Base-by-base conservation (phyloP, 2,888 invertebrate genomes). In the Myopa testacea region DNA sequence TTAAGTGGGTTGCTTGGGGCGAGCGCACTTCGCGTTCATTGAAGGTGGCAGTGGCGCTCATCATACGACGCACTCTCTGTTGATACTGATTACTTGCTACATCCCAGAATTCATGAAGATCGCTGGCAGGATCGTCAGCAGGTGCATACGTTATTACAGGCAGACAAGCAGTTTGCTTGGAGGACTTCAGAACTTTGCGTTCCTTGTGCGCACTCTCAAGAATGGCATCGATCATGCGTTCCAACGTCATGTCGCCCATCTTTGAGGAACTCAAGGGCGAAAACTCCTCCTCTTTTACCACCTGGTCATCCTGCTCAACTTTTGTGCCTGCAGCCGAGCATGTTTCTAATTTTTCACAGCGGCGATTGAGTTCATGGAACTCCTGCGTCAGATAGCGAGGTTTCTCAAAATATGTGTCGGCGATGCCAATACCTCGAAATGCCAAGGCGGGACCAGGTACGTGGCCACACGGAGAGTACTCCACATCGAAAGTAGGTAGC, bases 221-320 rank as follows among this genome's bases (percentile, higher is more conserved):
- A 72, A 89, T 89, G 50, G 89, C 89, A 78, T 89, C 89, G 78
- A 89, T 89, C 89, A 89, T 89, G 68, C 86, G 86, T 73, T 89
- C 89, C 77, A 89, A 80, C 2, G 89, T 89, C 14, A 84, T 85
- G 80, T 89, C 89, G 16, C 89, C 88, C 88, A 89, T 88, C 78
- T 85, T 85, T 2, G 85, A 87, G 19, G 89, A 89, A 73, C 86
- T 89, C 68, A 82, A 60, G 0, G 82, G 82, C 14, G 82, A 80
- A 58, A 82, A 83, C 10, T 82, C 83, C n/a, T 68, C 60, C 16
- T 38, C 40, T 8, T 37, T 40, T 8, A 14, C 1, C 4, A 10
- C 7, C 26, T 45, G 7, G 26, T 50, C 4, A 14, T 14, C 4
- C 34, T 8, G 37, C n/a, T 67, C 37, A 1, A 1, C 58, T 68